Evolutionary conservation across 2,113 vertebrate species (phyloP).

Genomic region (Trichechus manatus): DNA sequence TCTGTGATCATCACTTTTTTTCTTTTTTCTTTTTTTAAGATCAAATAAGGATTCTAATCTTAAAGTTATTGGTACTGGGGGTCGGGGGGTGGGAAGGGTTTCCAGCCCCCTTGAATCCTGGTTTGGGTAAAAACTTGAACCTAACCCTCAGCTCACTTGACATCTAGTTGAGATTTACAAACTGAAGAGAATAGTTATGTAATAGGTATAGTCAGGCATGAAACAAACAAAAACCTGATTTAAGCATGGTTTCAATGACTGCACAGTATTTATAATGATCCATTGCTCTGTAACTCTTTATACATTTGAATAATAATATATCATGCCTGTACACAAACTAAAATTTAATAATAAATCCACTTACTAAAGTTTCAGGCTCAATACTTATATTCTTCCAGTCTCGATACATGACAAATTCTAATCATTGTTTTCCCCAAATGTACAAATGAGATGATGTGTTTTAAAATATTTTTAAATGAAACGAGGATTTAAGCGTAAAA

Average conservation of each 20-base stretch:
- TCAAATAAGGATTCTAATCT: conserved; percentile 22
- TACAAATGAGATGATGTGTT: conserved; percentile 64
- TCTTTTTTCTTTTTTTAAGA: conserved; percentile 18
- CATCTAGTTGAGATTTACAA: conserved; percentile 21
- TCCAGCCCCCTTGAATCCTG: conserved; percentile 20
- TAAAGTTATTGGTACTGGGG: background rate
- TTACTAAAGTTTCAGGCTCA: conserved; percentile 76
- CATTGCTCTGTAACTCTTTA: conserved; percentile 74
- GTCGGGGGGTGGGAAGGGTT: background rate
- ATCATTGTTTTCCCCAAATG: conserved; percentile 76
- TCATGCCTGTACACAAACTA: conserved; percentile 73
- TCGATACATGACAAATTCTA: conserved; percentile 75
- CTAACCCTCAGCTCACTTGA: conserved; percentile 58
- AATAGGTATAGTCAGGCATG: conserved; percentile 75
- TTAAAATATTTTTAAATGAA: conserved; percentile 82
- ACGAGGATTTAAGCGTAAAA: conserved; percentile 54
- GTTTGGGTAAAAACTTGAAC: conserved; percentile 41
- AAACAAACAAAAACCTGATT: conserved; percentile 78
- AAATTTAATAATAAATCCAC: conserved; percentile 81
- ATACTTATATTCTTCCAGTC: conserved; percentile 71
- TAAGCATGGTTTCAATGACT: conserved; percentile 72
- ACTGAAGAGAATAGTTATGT: conserved; percentile 52
- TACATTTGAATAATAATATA: conserved; percentile 76
- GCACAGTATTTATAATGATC: conserved; percentile 75
- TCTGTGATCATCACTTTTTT: background rate